phyloP scores from a whole-genome alignment of 1,140 invertebrate genomes.

The Zaprionus africanus region DNA sequence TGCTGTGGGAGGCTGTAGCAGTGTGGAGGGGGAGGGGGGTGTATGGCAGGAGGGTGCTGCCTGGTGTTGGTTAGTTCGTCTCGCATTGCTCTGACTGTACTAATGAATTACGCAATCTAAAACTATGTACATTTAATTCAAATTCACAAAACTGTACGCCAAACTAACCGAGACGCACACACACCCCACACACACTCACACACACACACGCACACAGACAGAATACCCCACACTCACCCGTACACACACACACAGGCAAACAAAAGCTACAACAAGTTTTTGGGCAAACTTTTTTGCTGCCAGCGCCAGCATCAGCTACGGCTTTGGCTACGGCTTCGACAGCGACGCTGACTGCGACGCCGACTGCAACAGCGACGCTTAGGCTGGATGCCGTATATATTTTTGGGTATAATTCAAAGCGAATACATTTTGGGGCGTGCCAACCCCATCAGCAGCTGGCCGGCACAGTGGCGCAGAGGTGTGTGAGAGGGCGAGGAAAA shows the following conservation, averaged over 20 bases:
- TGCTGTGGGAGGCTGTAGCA: neutral
- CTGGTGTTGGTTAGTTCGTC: constrained; percentile 60
- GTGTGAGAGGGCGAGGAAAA: neutral
- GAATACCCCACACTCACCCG: constrained; percentile 40
- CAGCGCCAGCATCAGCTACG: constrained; percentile 29
- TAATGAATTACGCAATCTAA: constrained; percentile 84
- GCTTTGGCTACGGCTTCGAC: constrained; percentile 29
- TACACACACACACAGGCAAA: constrained; percentile 36
- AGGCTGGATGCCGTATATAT: constrained; percentile 50
- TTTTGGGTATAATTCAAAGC: constrained; percentile 83
- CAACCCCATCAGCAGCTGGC: constrained; percentile 73
- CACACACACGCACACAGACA: constrained; percentile 6
- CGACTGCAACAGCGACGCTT: constrained; percentile 40
- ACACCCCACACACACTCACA: constrained; percentile 28
- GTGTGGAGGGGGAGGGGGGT: neutral
- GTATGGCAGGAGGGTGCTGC: constrained; percentile 9
- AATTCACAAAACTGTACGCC: constrained; percentile 83
- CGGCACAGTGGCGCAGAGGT: constrained; percentile 3
- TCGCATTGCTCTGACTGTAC: constrained; percentile 69
- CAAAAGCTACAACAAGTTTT: constrained; percentile 61
- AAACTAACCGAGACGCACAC: constrained; percentile 75
- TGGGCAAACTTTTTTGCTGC: constrained; percentile 74
- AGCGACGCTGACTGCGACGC: constrained; percentile 24
- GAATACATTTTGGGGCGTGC: constrained; percentile 67
- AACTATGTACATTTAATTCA: constrained; percentile 84